phyloP scores from a whole-genome alignment of 2,888 invertebrate genomes.

The Leptinotarsa juncta region DNA sequence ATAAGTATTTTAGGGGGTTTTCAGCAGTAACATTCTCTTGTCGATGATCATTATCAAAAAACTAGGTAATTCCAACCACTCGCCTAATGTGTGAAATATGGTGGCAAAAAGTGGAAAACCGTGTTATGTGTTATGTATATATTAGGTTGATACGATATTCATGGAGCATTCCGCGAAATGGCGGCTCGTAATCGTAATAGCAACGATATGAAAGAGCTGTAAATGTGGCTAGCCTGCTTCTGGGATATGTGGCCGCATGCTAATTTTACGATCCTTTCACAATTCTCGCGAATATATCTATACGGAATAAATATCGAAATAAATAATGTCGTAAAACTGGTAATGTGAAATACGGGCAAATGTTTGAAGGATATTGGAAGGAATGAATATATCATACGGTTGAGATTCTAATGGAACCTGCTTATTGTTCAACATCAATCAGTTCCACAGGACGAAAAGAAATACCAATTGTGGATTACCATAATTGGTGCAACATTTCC shows the following conservation, averaged over 20 bases:
- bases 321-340: slow-evolving; percentile 6
- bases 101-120: slow-evolving; percentile 61
- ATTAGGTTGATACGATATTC: slow-evolving; percentile 60
- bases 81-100: slow-evolving; percentile 47
- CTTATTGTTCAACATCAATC: too few species aligned
- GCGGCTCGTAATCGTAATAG: slow-evolving; percentile 61
- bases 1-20: too few species aligned
- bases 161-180: slow-evolving; percentile 62
- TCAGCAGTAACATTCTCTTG: too few species aligned
- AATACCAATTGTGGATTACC: too few species aligned
- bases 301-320: slow-evolving; percentile 11
- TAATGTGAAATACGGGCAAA: neutral
- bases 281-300: slow-evolving; percentile 30
- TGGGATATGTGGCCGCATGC: slow-evolving; percentile 61
- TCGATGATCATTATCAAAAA: neutral
- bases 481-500: too few species aligned
- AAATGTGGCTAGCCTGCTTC: slow-evolving; percentile 59
- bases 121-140: slow-evolving; percentile 51
- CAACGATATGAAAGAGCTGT: slow-evolving; percentile 61
- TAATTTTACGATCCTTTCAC: slow-evolving; percentile 56
- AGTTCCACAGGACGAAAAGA: too few species aligned
- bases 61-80: neutral
- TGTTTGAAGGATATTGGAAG: neutral
- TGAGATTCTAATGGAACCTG: too few species aligned
- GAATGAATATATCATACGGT: neutral